Evolutionary conservation across 2,888 invertebrate species (phyloP).

Genomic region (Phyto melanocephala): DNA sequence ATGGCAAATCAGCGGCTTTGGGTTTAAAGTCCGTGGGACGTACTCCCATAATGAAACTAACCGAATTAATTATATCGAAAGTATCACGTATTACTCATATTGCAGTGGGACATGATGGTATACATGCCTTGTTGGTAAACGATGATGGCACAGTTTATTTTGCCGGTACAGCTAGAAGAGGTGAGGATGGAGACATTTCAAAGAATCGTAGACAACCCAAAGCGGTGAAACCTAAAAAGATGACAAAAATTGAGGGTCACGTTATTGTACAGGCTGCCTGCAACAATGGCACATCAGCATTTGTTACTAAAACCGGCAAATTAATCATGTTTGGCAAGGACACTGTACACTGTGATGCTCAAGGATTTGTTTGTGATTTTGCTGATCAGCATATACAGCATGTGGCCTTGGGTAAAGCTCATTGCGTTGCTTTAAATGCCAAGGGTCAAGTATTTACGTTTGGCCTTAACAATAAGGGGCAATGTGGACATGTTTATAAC

Average conservation of each 20-base stretch:
- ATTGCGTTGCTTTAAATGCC: conserved; percentile 92
- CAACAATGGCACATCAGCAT: conserved; percentile 96
- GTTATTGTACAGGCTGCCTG: conserved; percentile 91
- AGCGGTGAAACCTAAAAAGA: conserved; percentile 94
- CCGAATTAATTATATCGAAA: conserved; percentile 83
- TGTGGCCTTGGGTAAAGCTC: conserved; percentile 96
- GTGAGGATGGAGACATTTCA: conserved; percentile 94
- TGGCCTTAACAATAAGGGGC: conserved; percentile 98
- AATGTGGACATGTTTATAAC: conserved; percentile 93
- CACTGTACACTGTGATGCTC: conserved; percentile 88
- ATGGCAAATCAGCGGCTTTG: conserved; percentile 91
- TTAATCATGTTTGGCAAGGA: conserved; percentile 97
- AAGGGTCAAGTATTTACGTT: conserved; percentile 96
- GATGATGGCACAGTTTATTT: conserved; percentile 95
- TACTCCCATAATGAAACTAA: conserved; percentile 78
- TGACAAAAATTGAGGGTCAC: conserved; percentile 93
- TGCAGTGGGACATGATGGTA: conserved; percentile 95
- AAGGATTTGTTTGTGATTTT: conserved; percentile 87
- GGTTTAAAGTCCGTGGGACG: conserved; percentile 85
- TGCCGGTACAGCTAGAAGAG: conserved; percentile 90
- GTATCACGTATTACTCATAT: conserved; percentile 87
- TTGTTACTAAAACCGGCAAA: conserved; percentile 93
- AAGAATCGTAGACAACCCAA: conserved; percentile 91
- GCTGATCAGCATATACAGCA: conserved; percentile 85
- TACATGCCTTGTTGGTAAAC: conserved; percentile 93